Evolutionary conservation across 2,113 vertebrate genomes (phyloP), one percentile per base, ranked within the genome.

Genomic region (Thunnus thynnus): DNA sequence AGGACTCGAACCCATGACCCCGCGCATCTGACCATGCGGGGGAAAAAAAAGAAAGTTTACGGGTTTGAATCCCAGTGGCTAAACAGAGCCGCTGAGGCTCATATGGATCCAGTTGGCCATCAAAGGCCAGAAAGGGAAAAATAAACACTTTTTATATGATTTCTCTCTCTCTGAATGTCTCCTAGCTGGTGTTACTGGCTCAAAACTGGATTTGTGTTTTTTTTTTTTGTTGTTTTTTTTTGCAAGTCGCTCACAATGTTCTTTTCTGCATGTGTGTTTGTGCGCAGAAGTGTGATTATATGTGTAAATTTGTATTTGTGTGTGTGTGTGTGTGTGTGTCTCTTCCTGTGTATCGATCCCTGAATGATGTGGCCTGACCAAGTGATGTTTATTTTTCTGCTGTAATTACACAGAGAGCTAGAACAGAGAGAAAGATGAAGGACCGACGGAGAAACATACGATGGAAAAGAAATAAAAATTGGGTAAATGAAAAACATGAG

Each of bases 91-190:
- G 66, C 72, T 4, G 52, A 78, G 80, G 46, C 54, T 68, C 86
- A 91, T 84, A 80, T 92, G 91, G 88, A 89, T 89, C 76, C 86
- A 85, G 89, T 91, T 89, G 86, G 72, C 80, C 81, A 79, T 89
- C 89, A 90, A 91, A 93, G 90, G 58, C 62, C 78, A 52, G 48
- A 73, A 64, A 83, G 62, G 81, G 79, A 74, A 91, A 89, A 90
- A 90, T 90, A 91, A 92, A 91, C 86, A 87, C 47, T 41, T 82
- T 87, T 93, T 86, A 82, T 83, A 82, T 47, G 69, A 80, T 90
- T 89, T 79, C 72, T 78, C 50, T 61, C 30, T 80, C 69, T 52
- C 7, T 7, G 64, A 80, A 55, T 64, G 44, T 27, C 82, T 87
- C 71, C 7, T 27, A 4, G 47, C 68, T 72, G 70, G 50, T 50